Base-by-base conservation (phyloP, 2,797 vertebrate genomes). In the Tadarida brasiliensis region DNA sequence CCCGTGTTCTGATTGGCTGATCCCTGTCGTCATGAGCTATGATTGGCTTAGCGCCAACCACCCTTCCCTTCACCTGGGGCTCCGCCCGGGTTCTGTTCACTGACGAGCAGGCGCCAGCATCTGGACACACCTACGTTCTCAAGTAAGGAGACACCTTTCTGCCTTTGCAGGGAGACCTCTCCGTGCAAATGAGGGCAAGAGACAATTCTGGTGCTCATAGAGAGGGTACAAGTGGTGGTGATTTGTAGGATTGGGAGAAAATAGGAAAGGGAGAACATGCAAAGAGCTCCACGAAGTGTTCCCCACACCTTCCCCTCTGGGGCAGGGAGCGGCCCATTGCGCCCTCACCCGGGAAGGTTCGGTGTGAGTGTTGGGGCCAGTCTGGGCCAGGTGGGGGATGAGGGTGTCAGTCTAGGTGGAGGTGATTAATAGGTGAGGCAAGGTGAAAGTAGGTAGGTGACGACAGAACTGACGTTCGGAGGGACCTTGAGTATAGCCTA, bases 1-100 rank as follows among this genome's bases (percentile, higher is more conserved):
- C 44, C 87, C 33, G 61, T 20, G 44, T n/a, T 63, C 77, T 94
- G 90, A 97, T 96, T 97, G 97, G 97, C 24, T 24, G 3, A 8
- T 1, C 33, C 28, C 68, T 94, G 95, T 97, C 57, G 88, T 88
- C 90, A 89, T 17, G 95, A 3, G 7, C 86, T n/a, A 2, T 82
- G 88, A 97, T 95, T 97, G 97, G 97, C 78, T 83, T 0, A 7
- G 61, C 4, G 44, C 68, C 90, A 70, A 22, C 20, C 71, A 56
- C 33, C 61, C 76, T n/a, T 44, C 84, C 76, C 73, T 77, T 67
- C 81, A 94, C 92, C 97, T 92, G 92, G 54, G 44, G 30, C 74
- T n/a, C 2, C 5, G 67, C 87, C 33, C 78, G 33, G 65, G 74
- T 39, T 80, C 57, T 9, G 35, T 24, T 68, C 14, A 0, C 83